Evolutionary conservation across 2,113 vertebrate species (phyloP).

Genomic region (Prunella fulvescens): DNA sequence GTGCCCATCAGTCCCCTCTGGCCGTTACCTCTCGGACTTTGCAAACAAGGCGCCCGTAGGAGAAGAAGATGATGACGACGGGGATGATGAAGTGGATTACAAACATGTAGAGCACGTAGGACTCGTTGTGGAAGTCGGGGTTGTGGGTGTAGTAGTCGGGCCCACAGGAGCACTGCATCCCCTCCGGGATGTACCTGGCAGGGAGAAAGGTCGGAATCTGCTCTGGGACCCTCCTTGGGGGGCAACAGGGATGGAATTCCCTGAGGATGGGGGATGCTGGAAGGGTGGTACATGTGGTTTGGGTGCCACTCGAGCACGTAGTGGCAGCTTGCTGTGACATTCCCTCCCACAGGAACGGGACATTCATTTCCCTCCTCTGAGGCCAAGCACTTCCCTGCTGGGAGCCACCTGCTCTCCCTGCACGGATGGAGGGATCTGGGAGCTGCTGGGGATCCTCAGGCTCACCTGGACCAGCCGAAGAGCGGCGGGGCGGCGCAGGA

Average conservation of each 20-base stretch:
- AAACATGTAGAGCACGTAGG: constrained; percentile 79
- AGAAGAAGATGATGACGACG: constrained; percentile 74
- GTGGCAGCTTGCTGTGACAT: background rate
- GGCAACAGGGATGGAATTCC: background rate
- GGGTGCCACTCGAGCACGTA: rapidly evolving
- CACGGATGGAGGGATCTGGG: rapidly evolving
- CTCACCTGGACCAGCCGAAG: constrained; percentile 80
- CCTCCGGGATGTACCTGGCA: constrained; percentile 76
- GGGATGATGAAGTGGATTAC: constrained; percentile 70
- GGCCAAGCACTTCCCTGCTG: background rate
- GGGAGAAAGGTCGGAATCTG: background rate
- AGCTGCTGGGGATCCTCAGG: background rate
- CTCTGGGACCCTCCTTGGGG: background rate
- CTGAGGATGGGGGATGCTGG: background rate
- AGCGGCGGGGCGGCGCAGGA: constrained; percentile 76
- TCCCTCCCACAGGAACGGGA: rapidly evolving
- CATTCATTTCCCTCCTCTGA: background rate
- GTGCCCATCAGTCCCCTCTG: rapidly evolving
- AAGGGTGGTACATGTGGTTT: rapidly evolving
- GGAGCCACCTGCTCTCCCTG: background rate
- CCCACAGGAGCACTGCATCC: constrained; percentile 78
- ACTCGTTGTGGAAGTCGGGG: constrained; percentile 77
- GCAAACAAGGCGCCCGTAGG: constrained; percentile 76
- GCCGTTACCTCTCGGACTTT: constrained; percentile 77
- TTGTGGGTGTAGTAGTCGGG: constrained; percentile 80